Evolutionary conservation across 1,140 invertebrate genomes (phyloP).

Genomic region (Drosophila pandora): DNA sequence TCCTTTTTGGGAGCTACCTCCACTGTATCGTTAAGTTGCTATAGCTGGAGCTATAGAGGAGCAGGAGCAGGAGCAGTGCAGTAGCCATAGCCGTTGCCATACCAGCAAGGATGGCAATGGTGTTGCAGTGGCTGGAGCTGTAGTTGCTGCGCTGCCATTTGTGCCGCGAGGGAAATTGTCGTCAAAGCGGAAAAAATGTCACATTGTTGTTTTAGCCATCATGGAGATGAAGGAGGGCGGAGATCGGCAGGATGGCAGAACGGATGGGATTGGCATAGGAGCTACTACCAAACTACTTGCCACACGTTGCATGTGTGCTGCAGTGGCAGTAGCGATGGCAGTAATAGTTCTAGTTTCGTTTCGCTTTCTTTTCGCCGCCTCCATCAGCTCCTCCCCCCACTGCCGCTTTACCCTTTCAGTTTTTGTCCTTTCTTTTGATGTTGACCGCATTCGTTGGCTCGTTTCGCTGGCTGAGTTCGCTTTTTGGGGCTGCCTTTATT

Average conservation of each 20-base stretch:
- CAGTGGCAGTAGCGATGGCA: conserved; percentile 9
- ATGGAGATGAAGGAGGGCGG: conserved; percentile 30
- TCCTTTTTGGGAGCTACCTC: conserved; percentile 8
- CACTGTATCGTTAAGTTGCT: conserved; percentile 56
- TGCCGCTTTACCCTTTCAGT: conserved; percentile 1
- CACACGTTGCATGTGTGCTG: conserved; percentile 31
- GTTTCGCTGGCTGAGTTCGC: conserved; percentile 38
- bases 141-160: conserved; percentile 47
- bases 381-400: no score
- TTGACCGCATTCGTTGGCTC: conserved; percentile 67
- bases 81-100: conserved; percentile 7
- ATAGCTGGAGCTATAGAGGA: conserved; percentile 14
- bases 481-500: conserved; percentile 65
- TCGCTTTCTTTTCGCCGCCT: conserved; percentile 36
- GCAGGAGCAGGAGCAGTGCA: no score
- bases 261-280: conserved; percentile 5
- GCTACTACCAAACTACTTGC: conserved; percentile 8
- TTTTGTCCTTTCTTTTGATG: conserved; percentile 64
- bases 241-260: conserved; percentile 5
- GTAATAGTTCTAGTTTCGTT: conserved; percentile 53
- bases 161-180: conserved; percentile 78
- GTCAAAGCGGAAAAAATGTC: conserved; percentile 79
- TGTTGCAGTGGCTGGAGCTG: conserved; percentile 18
- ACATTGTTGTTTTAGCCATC: conserved; percentile 75
- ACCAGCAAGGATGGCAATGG: conserved; percentile 45